Evolutionary conservation across 2,888 invertebrate species (phyloP).

Genomic region (Catocala sponsa): DNA sequence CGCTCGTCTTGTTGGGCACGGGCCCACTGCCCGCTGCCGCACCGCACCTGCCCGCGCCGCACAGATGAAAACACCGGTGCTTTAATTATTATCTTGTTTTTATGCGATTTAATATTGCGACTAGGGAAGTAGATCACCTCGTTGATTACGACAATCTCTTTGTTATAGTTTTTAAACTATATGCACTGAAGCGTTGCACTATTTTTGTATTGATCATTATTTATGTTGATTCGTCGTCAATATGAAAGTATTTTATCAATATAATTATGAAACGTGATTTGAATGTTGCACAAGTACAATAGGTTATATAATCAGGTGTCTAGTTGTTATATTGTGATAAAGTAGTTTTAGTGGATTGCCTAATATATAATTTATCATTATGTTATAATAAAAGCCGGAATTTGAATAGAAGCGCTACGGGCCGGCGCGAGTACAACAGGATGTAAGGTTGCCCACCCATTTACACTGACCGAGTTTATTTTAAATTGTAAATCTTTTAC

Average conservation of each 20-base stretch:
- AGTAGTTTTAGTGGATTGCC: slow-evolving; percentile 22
- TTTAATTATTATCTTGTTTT: slow-evolving; percentile 84
- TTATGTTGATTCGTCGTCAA: slow-evolving; percentile 61
- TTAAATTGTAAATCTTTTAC: not conserved
- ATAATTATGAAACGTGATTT: slow-evolving; percentile 55
- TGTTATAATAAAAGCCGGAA: slow-evolving; percentile 56
- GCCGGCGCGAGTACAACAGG: not conserved
- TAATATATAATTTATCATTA: slow-evolving; percentile 29
- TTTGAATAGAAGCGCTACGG: slow-evolving; percentile 25
- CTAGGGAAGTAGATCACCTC: slow-evolving; percentile 83
- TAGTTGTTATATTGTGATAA: slow-evolving; percentile 21
- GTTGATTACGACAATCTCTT: slow-evolving; percentile 83
- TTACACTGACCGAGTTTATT: slow-evolving; percentile 1
- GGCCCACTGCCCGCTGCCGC: slow-evolving; percentile 38
- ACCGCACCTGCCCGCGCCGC: slow-evolving; percentile 68
- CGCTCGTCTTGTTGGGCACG: slow-evolving; percentile 67
- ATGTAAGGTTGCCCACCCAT: slow-evolving; percentile 19
- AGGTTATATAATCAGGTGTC: slow-evolving; percentile 33
- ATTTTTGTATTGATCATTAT: slow-evolving; percentile 66
- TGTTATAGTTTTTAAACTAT: slow-evolving; percentile 76
- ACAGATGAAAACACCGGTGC: slow-evolving; percentile 73
- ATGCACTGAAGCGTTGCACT: slow-evolving; percentile 70
- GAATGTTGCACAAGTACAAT: slow-evolving; percentile 19
- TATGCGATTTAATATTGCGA: slow-evolving; percentile 81
- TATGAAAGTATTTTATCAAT: slow-evolving; percentile 68